phyloP scores from a whole-genome alignment of 2,888 invertebrate genomes.

The Pyralis farinalis region DNA sequence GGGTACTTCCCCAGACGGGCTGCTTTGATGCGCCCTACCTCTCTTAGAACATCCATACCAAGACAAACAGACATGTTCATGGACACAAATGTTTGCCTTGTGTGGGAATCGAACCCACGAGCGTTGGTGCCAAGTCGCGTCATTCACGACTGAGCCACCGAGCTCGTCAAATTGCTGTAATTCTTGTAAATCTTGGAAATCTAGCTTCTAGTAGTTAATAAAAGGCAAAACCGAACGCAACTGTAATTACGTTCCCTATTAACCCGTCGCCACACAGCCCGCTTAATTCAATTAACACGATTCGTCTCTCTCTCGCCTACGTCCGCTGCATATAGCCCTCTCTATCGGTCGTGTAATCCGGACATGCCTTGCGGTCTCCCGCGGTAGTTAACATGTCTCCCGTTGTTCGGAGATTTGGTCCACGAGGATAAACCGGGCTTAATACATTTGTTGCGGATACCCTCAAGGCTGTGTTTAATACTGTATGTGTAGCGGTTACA shows the following conservation, averaged over 20 bases:
- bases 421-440: constrained; percentile 32
- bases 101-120: no score
- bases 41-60: no score
- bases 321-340: constrained; percentile 11
- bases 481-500: not conserved
- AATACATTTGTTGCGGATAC: constrained; percentile 28
- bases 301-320: constrained; percentile 21
- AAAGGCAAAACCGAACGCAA: constrained; percentile 22
- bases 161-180: no score
- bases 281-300: constrained; percentile 53
- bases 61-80: no score
- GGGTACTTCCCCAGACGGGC: no score
- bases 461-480: constrained; percentile 3
- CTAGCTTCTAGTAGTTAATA: no score
- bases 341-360: constrained; percentile 34
- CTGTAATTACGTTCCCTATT: constrained; percentile 37
- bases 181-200: no score
- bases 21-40: no score
- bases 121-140: no score
- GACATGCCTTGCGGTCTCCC: constrained; percentile 46
- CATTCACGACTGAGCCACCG: no score
- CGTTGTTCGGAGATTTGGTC: constrained; percentile 45
- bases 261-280: constrained; percentile 33
- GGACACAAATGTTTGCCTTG: no score
- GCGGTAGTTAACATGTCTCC: constrained; percentile 54